These are phyloP conservation scores for Erpobdella octoculata DNA, from an alignment of 2,888 invertebrate species.

Conservation along the genomic window DNA sequence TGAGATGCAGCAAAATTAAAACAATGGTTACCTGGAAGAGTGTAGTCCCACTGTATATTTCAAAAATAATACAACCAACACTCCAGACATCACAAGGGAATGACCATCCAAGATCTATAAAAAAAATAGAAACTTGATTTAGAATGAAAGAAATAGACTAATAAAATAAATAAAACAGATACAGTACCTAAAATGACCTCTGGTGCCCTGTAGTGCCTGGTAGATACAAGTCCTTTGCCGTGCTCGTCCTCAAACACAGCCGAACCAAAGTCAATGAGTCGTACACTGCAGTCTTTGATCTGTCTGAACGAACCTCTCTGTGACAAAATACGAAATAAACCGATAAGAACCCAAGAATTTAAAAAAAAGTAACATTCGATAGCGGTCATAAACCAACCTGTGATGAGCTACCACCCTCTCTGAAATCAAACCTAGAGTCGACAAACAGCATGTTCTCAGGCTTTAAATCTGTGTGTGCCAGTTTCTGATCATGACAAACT, in stretches of 20 bases:
- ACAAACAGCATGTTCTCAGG: slow-evolving; percentile 98
- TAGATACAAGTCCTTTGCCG: slow-evolving; percentile 97
- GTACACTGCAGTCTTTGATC: slow-evolving; percentile 85
- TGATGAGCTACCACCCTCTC: slow-evolving; percentile 34
- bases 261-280: slow-evolving; percentile 96
- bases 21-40: slow-evolving; percentile 66
- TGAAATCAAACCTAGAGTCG: slow-evolving; percentile 71
- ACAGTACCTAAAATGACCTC: slow-evolving; percentile 86
- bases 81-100: slow-evolving; percentile 99
- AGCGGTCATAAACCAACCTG: not conserved
- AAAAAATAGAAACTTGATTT: not conserved
- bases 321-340: not conserved
- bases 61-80: slow-evolving; percentile 97
- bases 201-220: slow-evolving; percentile 94
- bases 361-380: not conserved
- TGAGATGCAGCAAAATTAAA: not conserved
- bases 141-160: not conserved
- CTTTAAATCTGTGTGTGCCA: slow-evolving; percentile 98
- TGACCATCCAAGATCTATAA: slow-evolving; percentile 91
- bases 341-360: not conserved
- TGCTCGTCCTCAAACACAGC: slow-evolving; percentile 99
- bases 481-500: slow-evolving; percentile 87
- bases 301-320: slow-evolving; percentile 74
- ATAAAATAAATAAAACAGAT: not conserved
- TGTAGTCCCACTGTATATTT: slow-evolving; percentile 92